Evolutionary conservation across 2,113 vertebrate genomes (phyloP).

Genomic region (Zingel zingel): DNA sequence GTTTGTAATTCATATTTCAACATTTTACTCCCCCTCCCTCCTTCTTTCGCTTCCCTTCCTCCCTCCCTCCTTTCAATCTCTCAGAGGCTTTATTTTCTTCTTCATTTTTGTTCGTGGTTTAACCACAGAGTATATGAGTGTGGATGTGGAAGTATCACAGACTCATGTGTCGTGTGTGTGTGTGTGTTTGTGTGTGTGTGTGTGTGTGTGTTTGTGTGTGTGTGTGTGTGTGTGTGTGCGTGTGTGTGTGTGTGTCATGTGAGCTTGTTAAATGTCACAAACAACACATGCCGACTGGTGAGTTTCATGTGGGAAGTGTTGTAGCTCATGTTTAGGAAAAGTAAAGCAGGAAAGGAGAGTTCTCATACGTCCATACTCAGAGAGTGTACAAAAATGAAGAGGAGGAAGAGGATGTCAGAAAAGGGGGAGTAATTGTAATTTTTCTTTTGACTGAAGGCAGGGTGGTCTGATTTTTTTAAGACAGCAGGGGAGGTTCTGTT

Average conservation of each 20-base stretch:
- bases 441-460: neutral
- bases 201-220: no score
- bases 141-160: constrained; percentile 49
- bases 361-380: neutral
- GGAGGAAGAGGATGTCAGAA: neutral
- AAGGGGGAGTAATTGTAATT: neutral
- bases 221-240: no score
- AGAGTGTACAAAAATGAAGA: neutral
- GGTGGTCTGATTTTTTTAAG: neutral
- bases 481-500: neutral
- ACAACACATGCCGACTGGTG: constrained; percentile 45
- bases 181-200: no score
- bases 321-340: constrained; percentile 12
- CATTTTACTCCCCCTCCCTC: constrained; percentile 42
- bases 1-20: constrained; percentile 84
- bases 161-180: constrained; percentile 19
- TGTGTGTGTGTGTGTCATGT: constrained; percentile 9
- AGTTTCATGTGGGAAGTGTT: constrained; percentile 10
- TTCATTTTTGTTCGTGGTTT: constrained; percentile 29
- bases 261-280: constrained; percentile 72
- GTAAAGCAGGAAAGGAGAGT: neutral
- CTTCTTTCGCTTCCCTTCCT: neutral
- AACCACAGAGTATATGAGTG: constrained; percentile 64
- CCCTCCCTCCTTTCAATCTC: constrained; percentile 32
- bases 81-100: neutral